phyloP scores from a whole-genome alignment of 2,888 invertebrate species.

The Agrotis ipsilon region DNA sequence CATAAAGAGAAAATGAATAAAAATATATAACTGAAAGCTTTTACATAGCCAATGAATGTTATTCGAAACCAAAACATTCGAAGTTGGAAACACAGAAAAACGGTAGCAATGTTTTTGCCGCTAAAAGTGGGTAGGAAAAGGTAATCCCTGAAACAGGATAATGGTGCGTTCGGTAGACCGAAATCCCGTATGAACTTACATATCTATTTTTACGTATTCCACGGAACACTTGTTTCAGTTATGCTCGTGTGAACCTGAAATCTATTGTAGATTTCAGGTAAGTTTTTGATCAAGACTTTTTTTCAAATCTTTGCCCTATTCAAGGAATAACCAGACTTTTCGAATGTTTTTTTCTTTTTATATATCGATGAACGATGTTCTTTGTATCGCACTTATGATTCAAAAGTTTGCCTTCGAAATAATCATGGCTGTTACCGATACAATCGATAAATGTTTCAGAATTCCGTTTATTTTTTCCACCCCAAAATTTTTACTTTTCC shows the following conservation, averaged over 20 bases:
- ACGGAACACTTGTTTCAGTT: conserved; percentile 23
- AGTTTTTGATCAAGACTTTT: neutral
- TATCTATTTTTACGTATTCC: conserved; percentile 35
- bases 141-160: conserved; percentile 61
- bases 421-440: neutral
- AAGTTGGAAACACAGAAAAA: conserved; percentile 35
- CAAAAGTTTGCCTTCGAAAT: neutral
- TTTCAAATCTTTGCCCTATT: neutral
- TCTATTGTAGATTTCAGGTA: conserved; percentile 1
- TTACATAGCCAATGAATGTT: conserved; percentile 32
- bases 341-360: too few relatives aligned
- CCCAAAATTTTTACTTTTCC: neutral
- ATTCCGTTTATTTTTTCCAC: neutral
- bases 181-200: conserved; percentile 51
- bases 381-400: neutral
- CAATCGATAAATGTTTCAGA: neutral
- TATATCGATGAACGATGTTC: too few relatives aligned
- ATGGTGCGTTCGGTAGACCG: conserved; percentile 53
- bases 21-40: neutral
- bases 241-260: conserved; percentile 19
- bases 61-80: conserved; percentile 28
- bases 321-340: too few relatives aligned
- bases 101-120: conserved; percentile 47
- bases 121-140: conserved; percentile 57
- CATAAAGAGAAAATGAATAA: conserved; percentile 4